Conservation (phyloP, 2,113 vertebrate species). For the Chloroceryle aenea region DNA sequence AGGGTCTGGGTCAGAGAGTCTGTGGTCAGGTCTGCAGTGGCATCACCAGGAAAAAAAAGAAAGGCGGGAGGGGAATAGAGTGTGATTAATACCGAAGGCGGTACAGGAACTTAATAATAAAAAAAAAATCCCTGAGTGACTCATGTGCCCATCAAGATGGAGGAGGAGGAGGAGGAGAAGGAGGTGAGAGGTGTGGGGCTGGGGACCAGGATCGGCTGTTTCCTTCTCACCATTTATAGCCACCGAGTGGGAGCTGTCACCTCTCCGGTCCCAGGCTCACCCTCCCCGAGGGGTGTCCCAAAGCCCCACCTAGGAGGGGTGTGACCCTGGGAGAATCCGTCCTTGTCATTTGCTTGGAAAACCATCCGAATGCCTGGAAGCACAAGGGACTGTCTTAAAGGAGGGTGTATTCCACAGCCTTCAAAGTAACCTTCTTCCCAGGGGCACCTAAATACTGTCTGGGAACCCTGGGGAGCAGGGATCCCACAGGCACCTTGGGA, state of each 20-base stretch:
- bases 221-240: not conserved
- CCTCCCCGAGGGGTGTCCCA: not conserved
- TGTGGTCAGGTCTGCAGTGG: not conserved
- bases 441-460: not conserved
- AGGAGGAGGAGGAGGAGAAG: not conserved
- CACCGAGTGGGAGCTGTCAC: not conserved
- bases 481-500: too few species aligned
- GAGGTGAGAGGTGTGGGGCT: not conserved
- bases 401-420: not conserved
- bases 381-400: not conserved
- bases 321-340: not conserved
- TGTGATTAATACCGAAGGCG: not conserved
- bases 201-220: not conserved
- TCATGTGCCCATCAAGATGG: not conserved
- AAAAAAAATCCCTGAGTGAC: not conserved
- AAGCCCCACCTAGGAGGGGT: not conserved
- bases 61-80: too few species aligned
- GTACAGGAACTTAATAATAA: not conserved
- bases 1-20: not conserved
- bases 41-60: not conserved
- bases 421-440: not conserved
- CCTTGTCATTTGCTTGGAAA: not conserved
- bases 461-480: not conserved
- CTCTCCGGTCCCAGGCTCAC: not conserved
- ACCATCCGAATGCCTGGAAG: not conserved